phyloP scores from a whole-genome alignment of 2,113 vertebrate genomes.

The Oenanthe melanoleuca region DNA sequence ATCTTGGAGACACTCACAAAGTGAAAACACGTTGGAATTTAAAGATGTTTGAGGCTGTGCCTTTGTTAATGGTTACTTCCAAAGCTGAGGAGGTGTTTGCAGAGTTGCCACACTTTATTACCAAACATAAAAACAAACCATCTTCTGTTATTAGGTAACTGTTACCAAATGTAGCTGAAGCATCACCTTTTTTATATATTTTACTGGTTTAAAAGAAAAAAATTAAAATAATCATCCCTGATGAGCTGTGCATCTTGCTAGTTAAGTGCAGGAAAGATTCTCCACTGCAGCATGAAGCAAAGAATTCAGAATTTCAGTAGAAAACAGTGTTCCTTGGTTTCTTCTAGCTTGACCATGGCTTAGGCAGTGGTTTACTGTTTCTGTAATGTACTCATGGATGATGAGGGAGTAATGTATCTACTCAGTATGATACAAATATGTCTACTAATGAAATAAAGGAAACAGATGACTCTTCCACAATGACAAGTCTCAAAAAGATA shows the following conservation, averaged over 20 bases:
- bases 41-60: not conserved
- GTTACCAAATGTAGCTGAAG: not conserved
- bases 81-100: not conserved
- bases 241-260: not conserved
- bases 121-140: not conserved
- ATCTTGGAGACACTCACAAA: not conserved
- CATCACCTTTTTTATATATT: not conserved
- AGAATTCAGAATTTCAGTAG: not conserved
- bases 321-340: not conserved
- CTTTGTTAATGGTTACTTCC: not conserved
- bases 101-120: not conserved
- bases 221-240: not conserved
- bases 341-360: not conserved
- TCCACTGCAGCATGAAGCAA: not conserved
- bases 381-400: not conserved
- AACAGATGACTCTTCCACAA: not conserved
- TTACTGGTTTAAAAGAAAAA: not conserved
- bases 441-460: conserved; percentile 15
- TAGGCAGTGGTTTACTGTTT: not conserved
- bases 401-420: not conserved
- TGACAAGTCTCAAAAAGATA: not conserved
- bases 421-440: not conserved
- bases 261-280: not conserved
- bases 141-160: not conserved
- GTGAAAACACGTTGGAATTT: not conserved